Evolutionary conservation across 1,140 invertebrate species (phyloP), one percentile per base, ranked within the genome.

Genomic region (Bactericera cockerelli): DNA sequence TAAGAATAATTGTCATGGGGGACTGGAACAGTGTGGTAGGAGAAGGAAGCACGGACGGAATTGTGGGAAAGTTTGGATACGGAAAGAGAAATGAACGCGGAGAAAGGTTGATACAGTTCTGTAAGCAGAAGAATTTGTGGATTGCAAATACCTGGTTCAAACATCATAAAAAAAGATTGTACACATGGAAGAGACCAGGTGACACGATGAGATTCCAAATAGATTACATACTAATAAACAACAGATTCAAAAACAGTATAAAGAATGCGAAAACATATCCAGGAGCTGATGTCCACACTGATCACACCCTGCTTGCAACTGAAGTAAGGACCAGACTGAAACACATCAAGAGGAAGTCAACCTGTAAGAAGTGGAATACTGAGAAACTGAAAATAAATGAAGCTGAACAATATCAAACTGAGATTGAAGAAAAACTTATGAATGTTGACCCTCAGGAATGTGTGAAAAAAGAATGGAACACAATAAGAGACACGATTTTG

Each of bases 1-100:
- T 54, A 14, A 57, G 54, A 53, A 55, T 26, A n/a, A 62, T 62
- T 4, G 59, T 62, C n/a, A 62, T 59, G 61, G 61, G 57, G 6
- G 61, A 62, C 39, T 62, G 31, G 58, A 62, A 62, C 55, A 53
- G 38, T 19, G 25, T 59, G 25, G 53, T 62, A 55, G 59, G 55
- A 60, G 53, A 58, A 19, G 33, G 33, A 33, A 49, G 38, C 19
- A 19, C 11, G 22, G 57, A 39, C 6, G 16, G 38, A n/a, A 16
- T 25, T 13, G 49, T 62, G 10, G 61, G 57, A n/a, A 19, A 59
- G 19, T 59, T 38, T 33, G 57, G 57, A 56, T 28, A 49, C 16
- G 54, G 61, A 39, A 21, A 25, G 21, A 59, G 49, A 33, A 59
- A 56, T 38, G 57, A 59, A 1, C 33, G 57, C 39, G 57, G 26